Evolutionary conservation across 2,888 invertebrate genomes (phyloP).

Genomic region (Omphaloscelis lunosa): DNA sequence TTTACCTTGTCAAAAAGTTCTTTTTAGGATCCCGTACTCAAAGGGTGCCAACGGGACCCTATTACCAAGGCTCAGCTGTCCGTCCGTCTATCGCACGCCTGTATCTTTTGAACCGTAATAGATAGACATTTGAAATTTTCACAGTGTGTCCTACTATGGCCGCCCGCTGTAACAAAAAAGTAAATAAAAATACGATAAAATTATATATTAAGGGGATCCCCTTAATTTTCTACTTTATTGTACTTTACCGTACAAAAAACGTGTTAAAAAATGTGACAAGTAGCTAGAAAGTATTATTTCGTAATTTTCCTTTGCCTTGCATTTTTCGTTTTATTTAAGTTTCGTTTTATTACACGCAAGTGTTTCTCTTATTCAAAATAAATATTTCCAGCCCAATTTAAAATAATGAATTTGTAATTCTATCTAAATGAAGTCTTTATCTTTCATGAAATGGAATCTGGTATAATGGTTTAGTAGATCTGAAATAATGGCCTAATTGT

Average conservation of each 20-base stretch:
- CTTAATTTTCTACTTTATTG: too few relatives aligned
- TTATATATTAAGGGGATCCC: too few relatives aligned
- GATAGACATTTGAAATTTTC: too few relatives aligned
- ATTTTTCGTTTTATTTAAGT: not conserved
- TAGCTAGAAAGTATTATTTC: constrained; percentile 21
- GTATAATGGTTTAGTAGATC: constrained; percentile 42
- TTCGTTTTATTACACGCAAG: constrained; percentile 8
- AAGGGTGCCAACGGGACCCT: too few relatives aligned
- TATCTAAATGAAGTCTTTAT: constrained; percentile 38
- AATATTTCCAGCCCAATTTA: constrained; percentile 18
- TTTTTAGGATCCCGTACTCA: not conserved
- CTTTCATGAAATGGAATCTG: constrained; percentile 22
- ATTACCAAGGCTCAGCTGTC: too few relatives aligned
- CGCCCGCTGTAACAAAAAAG: too few relatives aligned
- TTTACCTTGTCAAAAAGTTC: constrained; percentile 1
- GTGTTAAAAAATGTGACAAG: not conserved
- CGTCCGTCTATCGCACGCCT: too few relatives aligned
- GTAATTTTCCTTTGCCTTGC: constrained; percentile 1
- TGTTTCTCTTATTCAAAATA: constrained; percentile 28
- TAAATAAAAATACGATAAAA: too few relatives aligned
- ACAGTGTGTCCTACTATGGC: too few relatives aligned
- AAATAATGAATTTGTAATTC: constrained; percentile 50
- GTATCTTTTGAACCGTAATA: too few relatives aligned
- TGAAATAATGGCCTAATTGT: constrained; percentile 48
- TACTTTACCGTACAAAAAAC: too few relatives aligned